Conservation (phyloP, 2,797 vertebrate genomes). For the Pyrocephalus nanus region DNA sequence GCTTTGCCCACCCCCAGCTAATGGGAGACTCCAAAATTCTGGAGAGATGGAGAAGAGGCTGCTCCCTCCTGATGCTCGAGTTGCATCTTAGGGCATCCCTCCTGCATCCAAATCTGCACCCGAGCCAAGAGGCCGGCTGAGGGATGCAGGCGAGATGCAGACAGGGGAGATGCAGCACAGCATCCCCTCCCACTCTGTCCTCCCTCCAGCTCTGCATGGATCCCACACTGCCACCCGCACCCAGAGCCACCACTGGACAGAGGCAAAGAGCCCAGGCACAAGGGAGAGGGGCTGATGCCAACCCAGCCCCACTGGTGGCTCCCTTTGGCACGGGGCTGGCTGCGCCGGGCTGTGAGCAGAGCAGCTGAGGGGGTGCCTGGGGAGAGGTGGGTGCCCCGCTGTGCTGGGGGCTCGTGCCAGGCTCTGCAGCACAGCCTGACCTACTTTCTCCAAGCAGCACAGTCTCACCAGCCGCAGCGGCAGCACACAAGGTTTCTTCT, state of each 20-base stretch:
- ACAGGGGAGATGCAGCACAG: not conserved
- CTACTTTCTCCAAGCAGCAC: slow-evolving; percentile 41
- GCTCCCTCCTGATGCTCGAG: not conserved
- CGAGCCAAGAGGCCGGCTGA: not conserved
- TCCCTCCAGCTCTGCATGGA: not conserved
- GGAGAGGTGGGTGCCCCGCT: not conserved
- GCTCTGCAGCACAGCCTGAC: slow-evolving; percentile 61
- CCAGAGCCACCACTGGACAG: not conserved
- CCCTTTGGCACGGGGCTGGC: not conserved
- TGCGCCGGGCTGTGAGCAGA: not conserved
- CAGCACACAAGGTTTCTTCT: not conserved
- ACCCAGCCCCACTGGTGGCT: not conserved
- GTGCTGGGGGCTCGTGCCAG: not conserved
- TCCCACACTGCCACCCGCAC: not conserved
- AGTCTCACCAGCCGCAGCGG: slow-evolving; percentile 14
- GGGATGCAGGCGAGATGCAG: not conserved
- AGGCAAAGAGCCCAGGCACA: not conserved
- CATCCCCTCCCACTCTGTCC: not conserved
- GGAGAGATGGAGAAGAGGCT: not conserved
- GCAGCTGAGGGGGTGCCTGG: not conserved
- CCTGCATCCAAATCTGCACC: not conserved
- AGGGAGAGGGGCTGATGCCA: not conserved
- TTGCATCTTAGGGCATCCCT: not conserved
- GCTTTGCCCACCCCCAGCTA: not conserved
- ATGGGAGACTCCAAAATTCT: not conserved